A percentile compares a stretch with the other conserved stretches of the same genome.
These are phyloP conservation scores for Candoia aspera DNA, from an alignment of 2,113 vertebrate species.

Conservation along the genomic window DNA sequence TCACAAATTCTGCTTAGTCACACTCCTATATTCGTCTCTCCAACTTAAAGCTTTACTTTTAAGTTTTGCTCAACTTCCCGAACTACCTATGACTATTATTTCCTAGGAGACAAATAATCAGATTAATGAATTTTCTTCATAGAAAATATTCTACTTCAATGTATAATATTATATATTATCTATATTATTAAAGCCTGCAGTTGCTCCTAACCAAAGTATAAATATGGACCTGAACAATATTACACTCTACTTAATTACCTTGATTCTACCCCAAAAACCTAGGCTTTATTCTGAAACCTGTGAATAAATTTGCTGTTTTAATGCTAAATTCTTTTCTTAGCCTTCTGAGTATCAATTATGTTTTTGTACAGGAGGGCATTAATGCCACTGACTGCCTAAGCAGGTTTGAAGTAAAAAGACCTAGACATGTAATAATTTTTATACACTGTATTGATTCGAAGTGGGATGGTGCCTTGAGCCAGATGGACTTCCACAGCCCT, in stretches of 20 bases:
- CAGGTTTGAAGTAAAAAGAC: conserved; percentile 82
- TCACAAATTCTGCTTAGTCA: background rate
- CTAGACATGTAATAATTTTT: conserved; percentile 78
- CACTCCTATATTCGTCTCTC: background rate
- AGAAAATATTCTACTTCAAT: conserved; percentile 5
- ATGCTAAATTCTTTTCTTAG: conserved; percentile 81
- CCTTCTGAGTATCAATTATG: conserved; percentile 82
- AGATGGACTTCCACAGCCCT: conserved; percentile 18
- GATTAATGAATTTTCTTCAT: conserved; percentile 40
- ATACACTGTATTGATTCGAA: conserved; percentile 60
- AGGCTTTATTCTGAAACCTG: conserved; percentile 84
- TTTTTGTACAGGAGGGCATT: conserved; percentile 88
- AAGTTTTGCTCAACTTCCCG: conserved; percentile 47
- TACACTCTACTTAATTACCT: conserved; percentile 81
- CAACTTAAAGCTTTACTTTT: conserved; percentile 39
- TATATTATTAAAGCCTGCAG: background rate
- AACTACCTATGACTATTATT: conserved; percentile 45
- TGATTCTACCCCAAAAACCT: conserved; percentile 80
- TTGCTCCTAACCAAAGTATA: conserved; percentile 36
- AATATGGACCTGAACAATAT: conserved; percentile 60
- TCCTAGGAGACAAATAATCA: conserved; percentile 37
- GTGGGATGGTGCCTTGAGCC: conserved; percentile 36
- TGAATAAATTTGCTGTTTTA: conserved; percentile 85
- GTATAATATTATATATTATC: no score
- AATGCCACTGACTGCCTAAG: conserved; percentile 85